phyloP scores from a whole-genome alignment of 2,113 vertebrate species.

The Sinocyclocheilus anophthalmus region DNA sequence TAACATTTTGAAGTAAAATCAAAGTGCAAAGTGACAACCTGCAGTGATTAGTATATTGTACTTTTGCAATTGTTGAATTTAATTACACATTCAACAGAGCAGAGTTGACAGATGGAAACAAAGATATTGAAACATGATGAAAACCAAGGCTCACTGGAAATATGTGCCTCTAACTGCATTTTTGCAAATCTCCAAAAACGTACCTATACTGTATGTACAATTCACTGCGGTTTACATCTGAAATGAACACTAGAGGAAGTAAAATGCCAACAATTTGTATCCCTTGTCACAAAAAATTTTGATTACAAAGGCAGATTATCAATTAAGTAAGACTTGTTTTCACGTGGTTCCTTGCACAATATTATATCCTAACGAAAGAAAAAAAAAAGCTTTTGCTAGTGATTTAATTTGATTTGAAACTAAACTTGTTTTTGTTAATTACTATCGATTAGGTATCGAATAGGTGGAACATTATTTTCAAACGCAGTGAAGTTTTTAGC shows the following conservation, averaged over 20 bases:
- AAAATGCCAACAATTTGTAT: no score
- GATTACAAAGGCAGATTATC: background rate
- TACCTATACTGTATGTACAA: background rate
- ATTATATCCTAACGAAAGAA: background rate
- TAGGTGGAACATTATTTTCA: no score
- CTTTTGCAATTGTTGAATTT: background rate
- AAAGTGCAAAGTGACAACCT: background rate
- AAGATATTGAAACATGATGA: no score
- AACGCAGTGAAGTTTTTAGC: no score
- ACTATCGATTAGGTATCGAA: no score
- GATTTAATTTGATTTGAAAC: no score
- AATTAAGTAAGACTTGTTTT: background rate
- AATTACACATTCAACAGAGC: background rate
- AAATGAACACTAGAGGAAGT: no score
- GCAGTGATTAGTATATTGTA: background rate
- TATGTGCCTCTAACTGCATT: background rate
- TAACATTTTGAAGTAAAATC: background rate
- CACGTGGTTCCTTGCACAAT: background rate
- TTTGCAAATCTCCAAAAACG: background rate
- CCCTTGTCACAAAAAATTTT: background rate
- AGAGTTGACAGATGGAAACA: no score
- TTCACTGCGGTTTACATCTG: background rate
- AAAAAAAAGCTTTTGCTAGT: no score
- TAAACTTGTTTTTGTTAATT: no score
- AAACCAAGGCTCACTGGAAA: no score